These are phyloP conservation scores for Polymixis lichenea DNA, from an alignment of 2,888 invertebrate species.

Conservation along the genomic window DNA sequence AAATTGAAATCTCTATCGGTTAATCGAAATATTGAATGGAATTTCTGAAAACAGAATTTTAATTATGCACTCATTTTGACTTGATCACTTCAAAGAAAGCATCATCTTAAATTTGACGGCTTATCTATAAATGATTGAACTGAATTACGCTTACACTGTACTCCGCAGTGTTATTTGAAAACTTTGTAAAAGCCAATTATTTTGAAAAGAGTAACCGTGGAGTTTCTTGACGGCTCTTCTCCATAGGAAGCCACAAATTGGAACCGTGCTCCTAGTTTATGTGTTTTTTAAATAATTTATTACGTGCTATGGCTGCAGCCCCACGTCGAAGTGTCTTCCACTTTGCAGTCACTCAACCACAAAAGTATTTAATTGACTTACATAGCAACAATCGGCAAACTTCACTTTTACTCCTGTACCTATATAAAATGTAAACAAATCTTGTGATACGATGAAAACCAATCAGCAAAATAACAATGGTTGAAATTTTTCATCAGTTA, in stretches of 20 bases:
- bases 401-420: not conserved
- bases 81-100: constrained; percentile 44
- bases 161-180: not conserved
- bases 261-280: not conserved
- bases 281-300: too few species aligned
- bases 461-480: not conserved
- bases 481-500: too few species aligned
- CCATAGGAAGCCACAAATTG: not conserved
- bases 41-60: constrained; percentile 79
- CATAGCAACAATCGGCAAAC: not conserved
- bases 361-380: too few species aligned
- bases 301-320: not conserved
- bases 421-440: not conserved
- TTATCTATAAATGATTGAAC: not conserved
- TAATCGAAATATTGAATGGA: constrained; percentile 88
- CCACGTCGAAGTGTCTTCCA: not conserved
- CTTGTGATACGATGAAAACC: not conserved
- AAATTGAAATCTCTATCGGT: constrained; percentile 90
- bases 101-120: not conserved
- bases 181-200: not conserved
- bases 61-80: constrained; percentile 70
- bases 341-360: not conserved
- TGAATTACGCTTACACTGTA: not conserved
- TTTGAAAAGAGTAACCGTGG: not conserved
- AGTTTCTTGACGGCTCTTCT: not conserved